Evolutionary conservation across 2,888 invertebrate species (phyloP), one percentile per base, ranked within the genome.

Genomic region (Plemyria rubiginata): DNA sequence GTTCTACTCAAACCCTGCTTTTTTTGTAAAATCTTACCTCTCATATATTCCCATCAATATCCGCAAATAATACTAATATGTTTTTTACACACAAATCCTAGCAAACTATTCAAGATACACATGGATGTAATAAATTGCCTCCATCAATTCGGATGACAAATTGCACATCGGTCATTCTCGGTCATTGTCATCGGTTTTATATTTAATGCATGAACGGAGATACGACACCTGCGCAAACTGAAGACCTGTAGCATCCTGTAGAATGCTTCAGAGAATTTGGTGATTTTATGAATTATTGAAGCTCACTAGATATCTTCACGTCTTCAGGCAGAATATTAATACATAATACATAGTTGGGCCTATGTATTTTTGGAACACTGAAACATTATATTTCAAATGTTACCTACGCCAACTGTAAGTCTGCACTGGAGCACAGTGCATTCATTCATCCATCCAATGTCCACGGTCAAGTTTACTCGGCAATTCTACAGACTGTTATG

Each of bases 131-230:
- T 48, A 48, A 55, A 63, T 63, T 9, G 29, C n/a, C 51, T 62
- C 64, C 53, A 63, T 69, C 67, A 67, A 62, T 67, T 60, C 12
- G 13, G 57, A 62, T 62, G 63, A 71, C 57, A 70, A 66, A 68
- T 71, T 67, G 63, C 70, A 68, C 60, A 54, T 60, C 50, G 62
- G 66, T 66, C 62, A 63, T 54, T 58, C 66, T 57, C 65, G 67
- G 67, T 67, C 70, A 68, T 64, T 71, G 70, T 69, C 66, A 62
- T 56, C 57, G 49, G 22, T 60, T 41, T 2, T 22, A 66, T 65
- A 61, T 59, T 60, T 70, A 43, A 70, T 70, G 66, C 36, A 64
- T 60, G 22, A 16, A 22, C 36, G 13, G 36, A 50, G 56, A 60
- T 51, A 56, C 56, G 59, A 59, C 71, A 71, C 71, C 71, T 71